Evolutionary conservation across 1,140 invertebrate genomes (phyloP).

Genomic region (Megathymus violae): DNA sequence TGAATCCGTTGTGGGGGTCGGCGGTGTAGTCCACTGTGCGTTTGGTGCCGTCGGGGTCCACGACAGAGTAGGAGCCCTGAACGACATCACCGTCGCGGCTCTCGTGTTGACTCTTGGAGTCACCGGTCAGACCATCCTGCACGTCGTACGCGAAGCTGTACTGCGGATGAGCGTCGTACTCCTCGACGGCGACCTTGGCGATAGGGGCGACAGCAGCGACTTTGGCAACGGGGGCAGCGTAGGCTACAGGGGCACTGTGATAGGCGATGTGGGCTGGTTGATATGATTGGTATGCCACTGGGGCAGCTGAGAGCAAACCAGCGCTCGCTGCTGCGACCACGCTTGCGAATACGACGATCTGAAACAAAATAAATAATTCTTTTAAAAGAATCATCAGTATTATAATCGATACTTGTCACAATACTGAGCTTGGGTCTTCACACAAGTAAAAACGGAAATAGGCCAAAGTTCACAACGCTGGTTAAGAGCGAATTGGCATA

Average conservation of each 20-base stretch:
- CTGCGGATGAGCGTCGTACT: conserved; percentile 83
- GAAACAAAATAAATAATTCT: too few relatives aligned
- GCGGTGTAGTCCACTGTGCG: conserved; percentile 87
- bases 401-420: too few relatives aligned
- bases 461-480: too few relatives aligned
- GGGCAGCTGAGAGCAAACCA: conserved; percentile 54
- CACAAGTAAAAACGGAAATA: too few relatives aligned
- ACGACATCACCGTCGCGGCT: conserved; percentile 85
- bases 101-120: conserved; percentile 87
- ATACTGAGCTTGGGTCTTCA: too few relatives aligned
- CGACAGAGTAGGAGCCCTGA: conserved; percentile 85
- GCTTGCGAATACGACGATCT: conserved; percentile 68
- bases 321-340: conserved; percentile 65
- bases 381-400: too few relatives aligned
- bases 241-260: conserved; percentile 31
- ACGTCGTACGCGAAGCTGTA: conserved; percentile 87
- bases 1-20: conserved; percentile 81
- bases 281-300: too few relatives aligned
- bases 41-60: conserved; percentile 86
- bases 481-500: too few relatives aligned
- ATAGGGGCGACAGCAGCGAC: conserved; percentile 27
- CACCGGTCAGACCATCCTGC: conserved; percentile 87
- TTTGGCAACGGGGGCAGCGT: conserved; percentile 33
- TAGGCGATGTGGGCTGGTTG: too few relatives aligned
- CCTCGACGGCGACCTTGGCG: conserved; percentile 51